Percentiles rank a stretch among this genome's conserved stretches.
phyloP scores from a whole-genome alignment of 2,113 vertebrate species.

The Microcebus murinus region DNA sequence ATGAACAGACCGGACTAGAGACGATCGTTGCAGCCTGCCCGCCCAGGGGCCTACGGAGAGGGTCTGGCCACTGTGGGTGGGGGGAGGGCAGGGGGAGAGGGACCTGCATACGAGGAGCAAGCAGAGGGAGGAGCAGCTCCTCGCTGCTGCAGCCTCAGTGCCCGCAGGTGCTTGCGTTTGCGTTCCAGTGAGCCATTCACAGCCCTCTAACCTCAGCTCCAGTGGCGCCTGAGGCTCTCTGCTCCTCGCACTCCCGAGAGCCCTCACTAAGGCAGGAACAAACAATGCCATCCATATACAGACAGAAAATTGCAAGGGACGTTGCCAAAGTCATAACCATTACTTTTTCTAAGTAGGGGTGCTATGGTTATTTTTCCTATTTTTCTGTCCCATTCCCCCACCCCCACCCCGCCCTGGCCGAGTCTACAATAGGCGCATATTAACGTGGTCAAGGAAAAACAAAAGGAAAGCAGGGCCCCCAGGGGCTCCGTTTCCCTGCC shows the following conservation, averaged over 20 bases:
- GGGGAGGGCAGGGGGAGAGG: neutral
- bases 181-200: neutral
- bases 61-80: no score
- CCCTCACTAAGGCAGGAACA: neutral
- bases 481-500: neutral
- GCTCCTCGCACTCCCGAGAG: neutral
- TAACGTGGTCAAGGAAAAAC: neutral
- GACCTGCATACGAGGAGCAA: rapidly evolving
- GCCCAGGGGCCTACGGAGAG: neutral
- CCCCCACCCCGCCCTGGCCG: no score
- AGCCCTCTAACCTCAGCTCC: neutral
- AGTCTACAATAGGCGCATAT: neutral
- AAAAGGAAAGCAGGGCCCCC: neutral
- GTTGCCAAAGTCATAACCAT: neutral
- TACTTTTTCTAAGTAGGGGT: neutral
- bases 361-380: neutral
- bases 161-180: rapidly evolving
- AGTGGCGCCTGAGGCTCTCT: neutral
- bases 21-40: neutral
- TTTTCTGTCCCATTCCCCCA: neutral
- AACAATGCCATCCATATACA: neutral
- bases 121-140: no score
- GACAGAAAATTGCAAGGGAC: neutral
- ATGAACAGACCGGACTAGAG: neutral
- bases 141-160: neutral